These are phyloP conservation scores for Steinernema khuongi DNA, from an alignment of 1,140 invertebrate genomes.

Conservation along the genomic window DNA sequence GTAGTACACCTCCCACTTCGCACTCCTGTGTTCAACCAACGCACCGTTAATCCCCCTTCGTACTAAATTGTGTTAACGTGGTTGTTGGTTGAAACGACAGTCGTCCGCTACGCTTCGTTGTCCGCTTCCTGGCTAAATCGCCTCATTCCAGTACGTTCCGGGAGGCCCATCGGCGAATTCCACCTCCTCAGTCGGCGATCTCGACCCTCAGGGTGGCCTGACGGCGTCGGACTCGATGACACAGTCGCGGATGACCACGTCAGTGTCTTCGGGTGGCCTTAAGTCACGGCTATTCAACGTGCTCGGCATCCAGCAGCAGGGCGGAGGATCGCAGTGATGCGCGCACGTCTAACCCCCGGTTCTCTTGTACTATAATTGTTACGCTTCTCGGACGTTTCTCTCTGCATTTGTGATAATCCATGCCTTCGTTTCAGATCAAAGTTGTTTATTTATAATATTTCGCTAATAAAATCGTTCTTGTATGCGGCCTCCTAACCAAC, in stretches of 20 bases:
- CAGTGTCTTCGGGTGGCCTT: constrained; percentile 39
- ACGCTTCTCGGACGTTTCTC: background rate
- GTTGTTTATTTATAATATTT: no score
- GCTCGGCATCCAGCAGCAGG: constrained; percentile 25
- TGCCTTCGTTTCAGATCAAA: no score
- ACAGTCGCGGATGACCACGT: constrained; percentile 32
- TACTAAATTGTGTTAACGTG: constrained; percentile 9
- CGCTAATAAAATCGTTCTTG: no score
- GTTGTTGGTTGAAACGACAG: background rate
- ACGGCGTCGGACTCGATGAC: constrained; percentile 32
- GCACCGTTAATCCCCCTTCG: background rate
- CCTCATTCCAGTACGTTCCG: constrained; percentile 18
- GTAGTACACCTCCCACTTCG: background rate
- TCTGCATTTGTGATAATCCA: no score
- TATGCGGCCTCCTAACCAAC: no score
- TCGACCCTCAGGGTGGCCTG: constrained; percentile 22
- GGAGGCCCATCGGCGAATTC: background rate
- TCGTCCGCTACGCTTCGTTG: constrained; percentile 3
- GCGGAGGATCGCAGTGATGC: background rate
- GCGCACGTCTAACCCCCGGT: background rate
- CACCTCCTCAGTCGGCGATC: constrained; percentile 1
- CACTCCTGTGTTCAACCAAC: background rate
- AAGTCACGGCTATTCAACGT: constrained; percentile 40
- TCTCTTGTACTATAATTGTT: background rate
- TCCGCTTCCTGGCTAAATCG: constrained; percentile 15